Base-by-base conservation (phyloP, 2,888 invertebrate species). In the Antitype chi region DNA sequence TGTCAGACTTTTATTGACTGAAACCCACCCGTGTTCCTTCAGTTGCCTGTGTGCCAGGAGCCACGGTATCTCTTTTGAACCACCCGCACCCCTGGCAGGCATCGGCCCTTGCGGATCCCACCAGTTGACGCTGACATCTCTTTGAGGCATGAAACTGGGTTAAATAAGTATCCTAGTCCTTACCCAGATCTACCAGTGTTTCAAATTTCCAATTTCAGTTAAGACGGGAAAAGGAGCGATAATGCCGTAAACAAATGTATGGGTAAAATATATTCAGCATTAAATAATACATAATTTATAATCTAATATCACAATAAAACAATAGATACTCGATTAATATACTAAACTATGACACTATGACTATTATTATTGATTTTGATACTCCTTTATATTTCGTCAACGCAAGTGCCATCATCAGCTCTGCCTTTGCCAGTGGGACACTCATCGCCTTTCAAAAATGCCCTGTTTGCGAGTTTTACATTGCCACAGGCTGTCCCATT, bases 361-460 rank as follows among this genome's bases (percentile, higher is more conserved):
- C 8, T 11, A n/a, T 20, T 17, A 17, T 13, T 13, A 0, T 66
- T 47, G 1, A 32, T 32, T 57, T 52, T 15, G 15, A 4, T 8
- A 15, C 23, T 3, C 1, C 23, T 38, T 62, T 71, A 74, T 11
- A 62, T 0, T 70, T 38, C 62, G 0, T 70, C 73, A 0, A 77
- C 63, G 28, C 86, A 87, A 13, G 74, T 84, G 0, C 76, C 74
- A 66, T 87, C 82, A 70, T 80, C 78, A 17, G 80, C 82, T 23
- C 79, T 71, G 4, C 7, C 9, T 15, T 76, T 80, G 1, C 77
- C 80, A 0, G 9, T 0, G 2, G 77, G 77, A 53, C 87, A 87
- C 2, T 67, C 76, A 64, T 80, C 77, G 6, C 70, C 84, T n/a
- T 62, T 71, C 0, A 85, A 32, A 49, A n/a, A 53, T 8, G 66